Conservation (phyloP, 2,888 invertebrate species). For the Oscheius sp. region DNA sequence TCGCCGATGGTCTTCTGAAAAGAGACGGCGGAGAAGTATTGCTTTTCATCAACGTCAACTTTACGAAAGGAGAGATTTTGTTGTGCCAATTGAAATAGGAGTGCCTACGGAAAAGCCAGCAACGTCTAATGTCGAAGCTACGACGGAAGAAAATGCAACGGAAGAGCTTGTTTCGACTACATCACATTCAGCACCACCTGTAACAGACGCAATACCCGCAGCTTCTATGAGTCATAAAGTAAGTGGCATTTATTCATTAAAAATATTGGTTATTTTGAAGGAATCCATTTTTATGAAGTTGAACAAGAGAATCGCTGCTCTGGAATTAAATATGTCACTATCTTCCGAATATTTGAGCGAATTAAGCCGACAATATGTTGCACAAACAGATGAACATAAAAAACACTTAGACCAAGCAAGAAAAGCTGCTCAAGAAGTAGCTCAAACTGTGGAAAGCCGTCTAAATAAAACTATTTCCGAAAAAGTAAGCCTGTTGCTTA, state of each 20-base stretch:
- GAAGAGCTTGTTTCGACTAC: neutral
- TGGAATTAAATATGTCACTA: slow-evolving; percentile 95
- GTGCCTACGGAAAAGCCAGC: neutral
- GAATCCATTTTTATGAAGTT: slow-evolving; percentile 86
- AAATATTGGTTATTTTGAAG: slow-evolving; percentile 13
- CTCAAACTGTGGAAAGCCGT: slow-evolving; percentile 28
- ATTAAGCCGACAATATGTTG: slow-evolving; percentile 79
- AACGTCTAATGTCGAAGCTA: neutral
- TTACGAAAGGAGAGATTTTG: neutral
- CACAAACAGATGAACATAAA: slow-evolving; percentile 38
- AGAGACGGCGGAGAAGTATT: neutral
- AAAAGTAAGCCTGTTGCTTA: slow-evolving; percentile 14
- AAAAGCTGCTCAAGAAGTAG: slow-evolving; percentile 31
- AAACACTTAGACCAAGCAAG: slow-evolving; percentile 38
- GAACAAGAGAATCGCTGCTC: slow-evolving; percentile 86
- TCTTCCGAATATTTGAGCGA: slow-evolving; percentile 96
- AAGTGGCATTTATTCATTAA: neutral
- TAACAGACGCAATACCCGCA: slow-evolving; percentile 35
- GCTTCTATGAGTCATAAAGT: slow-evolving; percentile 79
- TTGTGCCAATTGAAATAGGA: neutral
- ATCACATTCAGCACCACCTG: neutral
- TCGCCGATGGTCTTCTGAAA: slow-evolving; percentile 13
- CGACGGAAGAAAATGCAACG: neutral
- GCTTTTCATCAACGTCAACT: slow-evolving; percentile 15
- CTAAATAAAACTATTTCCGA: slow-evolving; percentile 31